These are phyloP conservation scores for Myrmecophaga tridactyla DNA, from an alignment of 2,113 vertebrate genomes.

Conservation along the genomic window DNA sequence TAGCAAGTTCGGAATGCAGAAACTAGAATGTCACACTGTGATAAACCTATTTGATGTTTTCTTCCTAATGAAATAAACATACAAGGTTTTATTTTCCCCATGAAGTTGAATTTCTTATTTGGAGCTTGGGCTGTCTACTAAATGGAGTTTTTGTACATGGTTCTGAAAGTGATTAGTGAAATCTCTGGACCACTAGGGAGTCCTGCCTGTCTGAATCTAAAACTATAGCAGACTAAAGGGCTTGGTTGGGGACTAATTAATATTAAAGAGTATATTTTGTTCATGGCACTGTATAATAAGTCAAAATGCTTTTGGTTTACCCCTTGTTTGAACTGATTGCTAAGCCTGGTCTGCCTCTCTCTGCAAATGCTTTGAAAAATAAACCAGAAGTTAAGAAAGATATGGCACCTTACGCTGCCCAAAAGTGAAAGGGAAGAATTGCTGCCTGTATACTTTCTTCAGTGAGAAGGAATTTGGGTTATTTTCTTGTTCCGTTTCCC, in stretches of 20 bases:
- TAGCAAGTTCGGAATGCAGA: neutral
- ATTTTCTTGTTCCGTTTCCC: neutral
- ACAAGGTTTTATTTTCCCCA: neutral
- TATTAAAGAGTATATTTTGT: conserved; percentile 50
- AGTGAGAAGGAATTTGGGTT: neutral
- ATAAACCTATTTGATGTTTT: conserved; percentile 47
- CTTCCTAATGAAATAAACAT: conserved; percentile 59
- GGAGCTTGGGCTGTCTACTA: conserved; percentile 12
- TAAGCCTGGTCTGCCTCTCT: neutral
- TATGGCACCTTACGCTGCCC: neutral
- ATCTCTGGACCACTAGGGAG: neutral
- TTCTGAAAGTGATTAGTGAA: conserved; percentile 25
- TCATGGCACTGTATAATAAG: conserved; percentile 27
- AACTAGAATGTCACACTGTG: neutral
- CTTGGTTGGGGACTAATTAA: neutral
- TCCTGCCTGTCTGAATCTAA: neutral
- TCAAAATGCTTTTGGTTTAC: conserved; percentile 30
- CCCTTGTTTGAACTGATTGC: neutral
- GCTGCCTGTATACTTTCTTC: neutral
- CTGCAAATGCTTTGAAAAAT: neutral
- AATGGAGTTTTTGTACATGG: neutral
- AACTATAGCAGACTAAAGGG: conserved; percentile 14
- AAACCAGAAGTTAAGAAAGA: neutral
- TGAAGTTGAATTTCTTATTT: conserved; percentile 47
- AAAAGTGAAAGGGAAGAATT: conserved; percentile 29